Conservation (phyloP, 2,113 vertebrate genomes). For the Athene noctua region DNA sequence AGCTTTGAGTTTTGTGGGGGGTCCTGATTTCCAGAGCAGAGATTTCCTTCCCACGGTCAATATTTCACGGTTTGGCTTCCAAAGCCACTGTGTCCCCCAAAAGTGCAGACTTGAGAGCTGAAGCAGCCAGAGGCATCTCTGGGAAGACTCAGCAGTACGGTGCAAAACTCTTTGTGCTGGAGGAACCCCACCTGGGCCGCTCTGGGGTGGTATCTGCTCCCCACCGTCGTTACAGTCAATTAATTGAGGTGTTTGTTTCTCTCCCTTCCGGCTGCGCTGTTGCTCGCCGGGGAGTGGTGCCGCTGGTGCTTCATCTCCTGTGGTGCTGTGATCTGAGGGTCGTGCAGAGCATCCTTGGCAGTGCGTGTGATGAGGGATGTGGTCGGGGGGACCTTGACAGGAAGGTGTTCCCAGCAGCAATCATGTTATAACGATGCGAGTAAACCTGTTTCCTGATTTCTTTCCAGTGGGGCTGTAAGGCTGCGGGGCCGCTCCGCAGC, state of each 20-base stretch:
- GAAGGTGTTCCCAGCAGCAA: conserved; percentile 11
- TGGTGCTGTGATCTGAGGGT: background rate
- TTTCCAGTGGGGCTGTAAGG: background rate
- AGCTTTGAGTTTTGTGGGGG: background rate
- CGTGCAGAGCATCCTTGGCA: accelerated
- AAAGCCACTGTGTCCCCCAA: background rate
- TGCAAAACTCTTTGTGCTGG: background rate
- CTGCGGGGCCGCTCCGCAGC: accelerated
- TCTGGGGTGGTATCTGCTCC: background rate
- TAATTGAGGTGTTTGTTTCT: background rate
- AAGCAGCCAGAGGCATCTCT: background rate
- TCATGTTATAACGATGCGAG: background rate
- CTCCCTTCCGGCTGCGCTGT: accelerated
- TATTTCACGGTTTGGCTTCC: background rate
- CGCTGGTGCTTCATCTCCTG: background rate
- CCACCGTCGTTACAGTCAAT: background rate
- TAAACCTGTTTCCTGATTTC: background rate
- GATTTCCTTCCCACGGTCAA: background rate
- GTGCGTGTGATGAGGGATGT: background rate
- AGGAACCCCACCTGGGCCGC: background rate
- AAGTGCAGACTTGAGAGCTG: background rate
- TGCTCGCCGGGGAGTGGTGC: background rate
- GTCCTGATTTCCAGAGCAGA: background rate
- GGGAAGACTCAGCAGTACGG: accelerated
- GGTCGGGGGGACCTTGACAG: background rate